Percentiles rank a stretch among this genome's conserved stretches.
phyloP scores from a whole-genome alignment of 2,888 invertebrate species.

The Tiphia femorata region DNA sequence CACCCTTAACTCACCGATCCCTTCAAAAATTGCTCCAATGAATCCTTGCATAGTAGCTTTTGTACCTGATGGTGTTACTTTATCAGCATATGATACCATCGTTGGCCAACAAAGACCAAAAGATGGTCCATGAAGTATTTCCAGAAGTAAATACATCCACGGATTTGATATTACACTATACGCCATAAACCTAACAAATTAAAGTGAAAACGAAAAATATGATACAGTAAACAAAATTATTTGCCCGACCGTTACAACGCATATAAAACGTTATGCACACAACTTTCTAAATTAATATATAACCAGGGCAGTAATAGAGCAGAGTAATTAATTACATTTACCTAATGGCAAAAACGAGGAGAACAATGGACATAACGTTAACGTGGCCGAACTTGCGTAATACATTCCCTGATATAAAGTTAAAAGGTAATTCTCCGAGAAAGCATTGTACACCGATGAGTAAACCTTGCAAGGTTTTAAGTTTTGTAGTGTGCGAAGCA shows the following conservation, averaged over 20 bases:
- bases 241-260: not conserved
- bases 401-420: conserved; percentile 79
- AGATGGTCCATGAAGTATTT: conserved; percentile 88
- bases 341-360: conserved; percentile 81
- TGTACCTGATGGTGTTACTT: conserved; percentile 85
- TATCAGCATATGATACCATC: conserved; percentile 89
- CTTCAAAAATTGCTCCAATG: conserved; percentile 89
- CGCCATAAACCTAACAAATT: conserved; percentile 76
- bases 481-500: conserved; percentile 68
- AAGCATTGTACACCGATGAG: conserved; percentile 83
- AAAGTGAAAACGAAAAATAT: not conserved
- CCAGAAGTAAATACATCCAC: conserved; percentile 88
- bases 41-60: conserved; percentile 89
- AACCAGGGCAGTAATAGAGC: no score
- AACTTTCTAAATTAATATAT: not conserved
- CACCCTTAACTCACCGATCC: conserved; percentile 78
- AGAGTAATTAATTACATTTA: conserved; percentile 30
- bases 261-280: no score
- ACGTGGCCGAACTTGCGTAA: conserved; percentile 78
- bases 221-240: no score
- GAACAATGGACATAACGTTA: conserved; percentile 85
- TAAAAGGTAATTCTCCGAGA: conserved; percentile 87
- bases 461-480: conserved; percentile 82
- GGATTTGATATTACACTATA: conserved; percentile 86
- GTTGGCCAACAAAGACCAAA: conserved; percentile 90